These are phyloP conservation scores for Argopecten irradians DNA, from an alignment of 1,140 invertebrate species.

Conservation along the genomic window DNA sequence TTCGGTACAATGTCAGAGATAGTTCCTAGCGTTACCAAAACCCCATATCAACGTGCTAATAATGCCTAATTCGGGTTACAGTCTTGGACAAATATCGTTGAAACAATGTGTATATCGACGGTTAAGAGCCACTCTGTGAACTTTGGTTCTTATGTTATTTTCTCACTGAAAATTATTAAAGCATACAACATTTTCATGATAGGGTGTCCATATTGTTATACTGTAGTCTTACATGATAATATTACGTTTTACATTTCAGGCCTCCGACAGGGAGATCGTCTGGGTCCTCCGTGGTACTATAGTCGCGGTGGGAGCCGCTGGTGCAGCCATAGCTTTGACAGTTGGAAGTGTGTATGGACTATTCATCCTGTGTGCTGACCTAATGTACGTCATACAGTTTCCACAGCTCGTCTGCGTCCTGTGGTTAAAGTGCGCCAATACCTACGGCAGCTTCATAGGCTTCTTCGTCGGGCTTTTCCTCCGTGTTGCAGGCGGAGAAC, in stretches of 20 bases:
- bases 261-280: constrained; percentile 87
- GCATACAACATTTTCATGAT: too few species aligned
- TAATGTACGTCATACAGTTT: constrained; percentile 97
- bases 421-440: constrained; percentile 84
- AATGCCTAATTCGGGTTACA: too few species aligned
- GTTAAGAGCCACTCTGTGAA: too few species aligned
- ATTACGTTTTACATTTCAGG: constrained; percentile 62
- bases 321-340: constrained; percentile 94
- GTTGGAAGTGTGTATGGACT: constrained; percentile 97
- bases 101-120: too few species aligned
- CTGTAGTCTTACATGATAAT: too few species aligned
- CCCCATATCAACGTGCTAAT: too few species aligned
- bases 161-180: too few species aligned
- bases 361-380: constrained; percentile 95
- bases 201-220: too few species aligned
- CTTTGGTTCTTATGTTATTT: too few species aligned
- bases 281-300: constrained; percentile 97
- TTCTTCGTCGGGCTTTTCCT: constrained; percentile 92
- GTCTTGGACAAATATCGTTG: too few species aligned
- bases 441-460: constrained; percentile 90
- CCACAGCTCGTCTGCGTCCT: constrained; percentile 98
- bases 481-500: constrained; percentile 90
- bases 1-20: too few species aligned
- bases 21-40: too few species aligned
- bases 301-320: constrained; percentile 90